Conservation (phyloP, 2,797 vertebrate genomes). For the Geotrypetes seraphini region DNA sequence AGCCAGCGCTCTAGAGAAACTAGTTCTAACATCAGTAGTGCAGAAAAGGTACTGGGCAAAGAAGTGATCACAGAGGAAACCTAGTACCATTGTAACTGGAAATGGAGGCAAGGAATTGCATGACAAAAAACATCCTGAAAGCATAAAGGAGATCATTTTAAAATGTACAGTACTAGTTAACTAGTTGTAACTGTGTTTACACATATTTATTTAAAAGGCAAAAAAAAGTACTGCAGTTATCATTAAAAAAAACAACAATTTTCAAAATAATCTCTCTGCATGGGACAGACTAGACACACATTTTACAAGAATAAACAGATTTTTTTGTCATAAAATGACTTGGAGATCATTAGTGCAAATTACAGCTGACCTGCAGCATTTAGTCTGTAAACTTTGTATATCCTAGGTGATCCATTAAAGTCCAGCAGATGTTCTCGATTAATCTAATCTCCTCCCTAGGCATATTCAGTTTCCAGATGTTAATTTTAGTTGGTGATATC, state of each 20-base stretch:
- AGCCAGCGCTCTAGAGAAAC: no score
- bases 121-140: no score
- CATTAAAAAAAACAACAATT: slow-evolving; percentile 7
- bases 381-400: slow-evolving; percentile 71
- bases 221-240: no score
- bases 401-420: slow-evolving; percentile 78
- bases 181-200: no score
- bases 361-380: slow-evolving; percentile 75
- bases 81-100: no score
- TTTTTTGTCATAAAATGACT: slow-evolving; percentile 44
- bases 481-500: slow-evolving; percentile 74
- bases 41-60: no score
- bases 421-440: slow-evolving; percentile 79
- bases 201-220: no score
- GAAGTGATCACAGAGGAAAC: no score
- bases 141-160: no score
- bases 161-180: no score
- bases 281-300: slow-evolving; percentile 39
- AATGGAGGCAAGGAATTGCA: no score
- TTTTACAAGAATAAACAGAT: slow-evolving; percentile 63
- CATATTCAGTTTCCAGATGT: slow-evolving; percentile 79
- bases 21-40: no score
- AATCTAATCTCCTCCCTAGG: slow-evolving; percentile 66
- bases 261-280: slow-evolving; percentile 52
- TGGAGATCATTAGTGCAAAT: slow-evolving; percentile 71